Evolutionary conservation across 2,113 vertebrate species (phyloP).

Genomic region (Engystomops pustulosus): DNA sequence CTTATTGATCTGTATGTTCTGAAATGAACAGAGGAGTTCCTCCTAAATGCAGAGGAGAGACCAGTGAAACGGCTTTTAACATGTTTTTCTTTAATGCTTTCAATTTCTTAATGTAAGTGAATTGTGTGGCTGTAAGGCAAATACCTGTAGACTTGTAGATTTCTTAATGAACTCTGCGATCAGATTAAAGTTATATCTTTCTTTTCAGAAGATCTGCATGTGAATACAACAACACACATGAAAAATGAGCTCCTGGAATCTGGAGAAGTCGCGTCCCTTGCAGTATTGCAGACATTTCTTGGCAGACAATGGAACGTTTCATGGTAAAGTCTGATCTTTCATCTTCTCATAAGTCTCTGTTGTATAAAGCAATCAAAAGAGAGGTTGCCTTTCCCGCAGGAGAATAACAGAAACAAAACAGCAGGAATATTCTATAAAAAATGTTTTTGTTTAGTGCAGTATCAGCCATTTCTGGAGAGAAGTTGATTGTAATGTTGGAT

Average conservation of each 20-base stretch:
- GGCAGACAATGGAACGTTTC: slow-evolving; percentile 88
- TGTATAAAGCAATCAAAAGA: too few species aligned
- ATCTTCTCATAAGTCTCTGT: too few species aligned
- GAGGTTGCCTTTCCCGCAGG: too few species aligned
- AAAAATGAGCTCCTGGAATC: slow-evolving; percentile 83
- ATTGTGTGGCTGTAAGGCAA: background rate
- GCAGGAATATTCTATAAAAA: too few species aligned
- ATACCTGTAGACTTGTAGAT: background rate
- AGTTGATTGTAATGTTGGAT: too few species aligned
- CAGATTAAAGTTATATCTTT: slow-evolving; percentile 31
- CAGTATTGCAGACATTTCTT: slow-evolving; percentile 93
- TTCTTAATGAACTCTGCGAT: background rate
- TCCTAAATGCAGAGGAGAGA: background rate
- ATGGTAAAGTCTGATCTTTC: slow-evolving; percentile 76
- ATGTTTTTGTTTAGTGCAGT: too few species aligned
- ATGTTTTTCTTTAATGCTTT: background rate
- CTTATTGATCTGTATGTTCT: too few species aligned
- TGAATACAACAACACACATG: slow-evolving; percentile 56
- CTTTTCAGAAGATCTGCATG: slow-evolving; percentile 62
- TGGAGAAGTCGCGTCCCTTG: slow-evolving; percentile 77
- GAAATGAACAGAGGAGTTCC: too few species aligned
- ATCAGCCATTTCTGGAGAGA: too few species aligned
- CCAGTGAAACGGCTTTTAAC: background rate
- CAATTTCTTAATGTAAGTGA: background rate
- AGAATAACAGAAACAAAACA: too few species aligned